Evolutionary conservation across 1,140 invertebrate species (phyloP), one percentile per base, ranked within the genome.

Genomic region (Philotrypesis tridentata): DNA sequence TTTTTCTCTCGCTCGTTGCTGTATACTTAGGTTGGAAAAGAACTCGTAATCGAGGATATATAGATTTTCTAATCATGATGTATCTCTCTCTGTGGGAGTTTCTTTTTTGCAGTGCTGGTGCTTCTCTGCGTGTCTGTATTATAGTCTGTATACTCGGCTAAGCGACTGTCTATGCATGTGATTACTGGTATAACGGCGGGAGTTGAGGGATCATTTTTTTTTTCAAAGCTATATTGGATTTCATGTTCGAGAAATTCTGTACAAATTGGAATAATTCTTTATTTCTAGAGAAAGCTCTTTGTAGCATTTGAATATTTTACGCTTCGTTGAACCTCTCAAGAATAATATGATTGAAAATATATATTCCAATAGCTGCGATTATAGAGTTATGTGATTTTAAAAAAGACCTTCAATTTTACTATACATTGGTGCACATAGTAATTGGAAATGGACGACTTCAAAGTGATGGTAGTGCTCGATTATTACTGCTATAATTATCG

Each of bases 21-120:
- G n/a, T n/a, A n/a, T n/a, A n/a, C n/a, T n/a, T n/a, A 33, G 67
- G 29, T 72, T 4, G 31, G 1, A 31, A 68, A 31, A 43, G 17
- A 17, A 25, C 27, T 27, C 73, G 43, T 63, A 82, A 77, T 82
- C 80, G 73, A 63, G n/a, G 55, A 70, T 71, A 76, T 71, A 76
- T 76, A 25, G 80, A 77, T 82, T 82, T 82, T 82, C 33, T 82
- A 82, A 82, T 82, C 80, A 82, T 67, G 80, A 81, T 70, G 43
- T 55, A 74, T 60, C 48, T 70, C 29, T 70, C 29, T 70, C 29
- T 70, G 48, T 7, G 21, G 31, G 67, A n/a, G 27, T 37, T 70
- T 70, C 33, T 37, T 70, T 70, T 70, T 31, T 4, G n/a, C 40
- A 37, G 31, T 70, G 31, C 31, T 11, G 67, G 8, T 31, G 21